Evolutionary conservation across 64 coral and sea anemone species (phyloP), one percentile per base, ranked within the genome.

Genomic region (Dendronephthya gigantea): DNA sequence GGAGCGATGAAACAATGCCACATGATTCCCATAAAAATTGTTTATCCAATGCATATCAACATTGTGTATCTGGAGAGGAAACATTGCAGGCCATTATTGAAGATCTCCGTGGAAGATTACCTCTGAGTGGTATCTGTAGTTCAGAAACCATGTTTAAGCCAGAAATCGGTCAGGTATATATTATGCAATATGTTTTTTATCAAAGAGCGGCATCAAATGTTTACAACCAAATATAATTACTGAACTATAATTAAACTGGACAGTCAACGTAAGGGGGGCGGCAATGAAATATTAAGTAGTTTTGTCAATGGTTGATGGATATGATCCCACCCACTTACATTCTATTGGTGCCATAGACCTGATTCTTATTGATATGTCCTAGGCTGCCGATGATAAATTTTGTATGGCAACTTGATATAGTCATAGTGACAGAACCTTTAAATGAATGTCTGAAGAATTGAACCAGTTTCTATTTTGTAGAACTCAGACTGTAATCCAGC

Each of bases 121-220:
- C 93, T 19, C 51, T 92, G 35, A 49, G 76, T 40, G 90, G 68
- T 47, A 28, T 90, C 35, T 87, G 89, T 79, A 74, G 74, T 10
- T 92, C 93, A 74, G 90, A 96, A 28, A 62, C 89, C 12, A 96
- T 92, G 29, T 47, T 35, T 68, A 83, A 34, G 19, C 93, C 90
- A 81, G 85, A 86, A 50, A 84, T 11, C 72, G 82, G 83, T 50
- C 40, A 90, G 32, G 59, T 70, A 19, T 0, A 8, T 38, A 25
- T 19, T n/a, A 49, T 4, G 19, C 1, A 66, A 12, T 35, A n/a
- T 22, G 17, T 62, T 62, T 1, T 62, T 45, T 45, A 4, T n/a
- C n/a, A n/a, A n/a, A n/a, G n/a, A n/a, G n/a, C n/a, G n/a, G n/a
- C n/a, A n/a, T n/a, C n/a, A n/a, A n/a, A n/a, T n/a, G n/a, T n/a